Evolutionary conservation across 2,888 invertebrate species (phyloP).

Genomic region (Electrophaes corylata): DNA sequence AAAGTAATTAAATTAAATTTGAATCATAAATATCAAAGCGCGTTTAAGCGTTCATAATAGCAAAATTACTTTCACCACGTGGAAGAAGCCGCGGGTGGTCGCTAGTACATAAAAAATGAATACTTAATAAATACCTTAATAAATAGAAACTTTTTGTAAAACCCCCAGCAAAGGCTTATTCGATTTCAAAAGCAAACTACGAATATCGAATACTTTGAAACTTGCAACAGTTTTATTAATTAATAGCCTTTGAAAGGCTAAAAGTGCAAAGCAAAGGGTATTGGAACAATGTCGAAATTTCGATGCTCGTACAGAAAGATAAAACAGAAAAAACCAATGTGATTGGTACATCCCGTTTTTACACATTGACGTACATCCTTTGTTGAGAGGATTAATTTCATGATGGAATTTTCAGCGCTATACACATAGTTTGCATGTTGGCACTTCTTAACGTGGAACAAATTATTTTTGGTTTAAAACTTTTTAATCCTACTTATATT

Average conservation of each 20-base stretch:
- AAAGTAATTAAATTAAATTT: no score
- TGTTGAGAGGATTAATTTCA: constrained; percentile 8
- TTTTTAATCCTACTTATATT: no score
- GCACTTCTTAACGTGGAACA: neutral
- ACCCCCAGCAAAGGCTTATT: neutral
- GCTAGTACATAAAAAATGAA: no score
- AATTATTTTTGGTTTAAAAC: neutral
- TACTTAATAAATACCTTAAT: no score
- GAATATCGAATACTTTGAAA: constrained; percentile 49
- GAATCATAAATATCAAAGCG: no score
- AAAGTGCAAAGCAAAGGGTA: constrained; percentile 59
- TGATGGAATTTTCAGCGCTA: constrained; percentile 1
- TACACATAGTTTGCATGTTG: neutral
- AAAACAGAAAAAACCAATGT: constrained; percentile 19
- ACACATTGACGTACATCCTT: constrained; percentile 12
- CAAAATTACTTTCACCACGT: no score
- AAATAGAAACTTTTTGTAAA: neutral
- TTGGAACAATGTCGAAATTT: constrained; percentile 11
- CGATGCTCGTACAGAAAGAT: constrained; percentile 7
- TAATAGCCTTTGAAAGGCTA: constrained; percentile 60
- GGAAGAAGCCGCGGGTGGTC: no score
- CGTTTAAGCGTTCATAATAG: no score
- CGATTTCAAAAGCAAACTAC: constrained; percentile 16
- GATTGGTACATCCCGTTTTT: constrained; percentile 15
- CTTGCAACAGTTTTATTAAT: constrained; percentile 58